phyloP scores from a whole-genome alignment of 2,888 invertebrate genomes.

The Synanthedon myopaeformis region DNA sequence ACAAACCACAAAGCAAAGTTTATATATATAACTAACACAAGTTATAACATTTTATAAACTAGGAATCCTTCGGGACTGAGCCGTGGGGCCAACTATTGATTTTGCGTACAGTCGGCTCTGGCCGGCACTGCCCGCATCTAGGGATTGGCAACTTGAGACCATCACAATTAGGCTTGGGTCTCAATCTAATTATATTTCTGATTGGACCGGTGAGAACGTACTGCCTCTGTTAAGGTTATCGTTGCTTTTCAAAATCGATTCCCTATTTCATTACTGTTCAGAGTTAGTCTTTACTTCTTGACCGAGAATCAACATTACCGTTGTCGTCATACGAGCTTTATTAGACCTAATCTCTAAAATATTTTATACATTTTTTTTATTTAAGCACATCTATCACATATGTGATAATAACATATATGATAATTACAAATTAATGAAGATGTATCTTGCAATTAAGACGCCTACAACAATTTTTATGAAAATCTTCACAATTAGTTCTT shows the following conservation, averaged over 20 bases:
- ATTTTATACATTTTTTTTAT: too few relatives aligned
- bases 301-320: too few relatives aligned
- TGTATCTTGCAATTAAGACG: too few relatives aligned
- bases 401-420: too few relatives aligned
- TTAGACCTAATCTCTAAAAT: too few relatives aligned
- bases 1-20: neutral
- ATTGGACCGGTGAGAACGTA: conserved; percentile 30
- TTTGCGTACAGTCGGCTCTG: conserved; percentile 27
- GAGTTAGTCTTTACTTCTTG: too few relatives aligned
- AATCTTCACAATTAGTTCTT: too few relatives aligned
- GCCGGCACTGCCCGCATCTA: conserved; percentile 23
- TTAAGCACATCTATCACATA: too few relatives aligned
- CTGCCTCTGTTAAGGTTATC: neutral
- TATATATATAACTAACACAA: neutral
- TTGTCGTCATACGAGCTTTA: too few relatives aligned
- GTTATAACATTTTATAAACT: conserved; percentile 26
- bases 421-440: too few relatives aligned
- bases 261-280: neutral
- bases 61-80: conserved; percentile 28
- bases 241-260: neutral
- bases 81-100: conserved; percentile 54
- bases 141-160: conserved; percentile 59
- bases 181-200: conserved; percentile 67
- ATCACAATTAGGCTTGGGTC: conserved; percentile 58
- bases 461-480: too few relatives aligned